phyloP scores from a whole-genome alignment of 2,797 vertebrate genomes.

The Brachyrhaphis roseni region DNA sequence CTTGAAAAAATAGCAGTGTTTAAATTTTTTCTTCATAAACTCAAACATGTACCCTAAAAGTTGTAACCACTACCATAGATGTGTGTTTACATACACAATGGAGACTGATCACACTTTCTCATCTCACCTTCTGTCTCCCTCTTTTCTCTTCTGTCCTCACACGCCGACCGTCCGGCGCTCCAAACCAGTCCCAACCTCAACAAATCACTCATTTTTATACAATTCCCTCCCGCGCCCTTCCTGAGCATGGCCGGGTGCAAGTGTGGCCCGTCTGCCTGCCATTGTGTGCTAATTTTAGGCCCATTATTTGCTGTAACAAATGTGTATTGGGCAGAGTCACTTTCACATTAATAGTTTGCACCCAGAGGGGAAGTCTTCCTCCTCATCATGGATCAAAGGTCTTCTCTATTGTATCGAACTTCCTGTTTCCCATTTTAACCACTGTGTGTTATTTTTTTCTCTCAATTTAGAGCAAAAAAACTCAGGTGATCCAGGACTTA shows the following conservation, averaged over 20 bases:
- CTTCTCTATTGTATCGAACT: slow-evolving; percentile 92
- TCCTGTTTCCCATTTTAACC: slow-evolving; percentile 93
- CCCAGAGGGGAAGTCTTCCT: slow-evolving; percentile 81
- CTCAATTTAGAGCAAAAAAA: slow-evolving; percentile 45
- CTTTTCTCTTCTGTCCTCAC: slow-evolving; percentile 44
- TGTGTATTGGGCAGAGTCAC: slow-evolving; percentile 84
- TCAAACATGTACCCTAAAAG: not conserved
- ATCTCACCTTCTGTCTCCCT: slow-evolving; percentile 24
- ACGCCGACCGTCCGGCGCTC: slow-evolving; percentile 65
- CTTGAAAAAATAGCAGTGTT: not conserved
- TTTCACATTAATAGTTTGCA: slow-evolving; percentile 87
- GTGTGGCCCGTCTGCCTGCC: slow-evolving; percentile 84
- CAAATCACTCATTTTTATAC: slow-evolving; percentile 86
- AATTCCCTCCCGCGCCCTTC: slow-evolving; percentile 84
- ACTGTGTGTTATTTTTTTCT: slow-evolving; percentile 80
- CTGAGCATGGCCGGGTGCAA: slow-evolving; percentile 81
- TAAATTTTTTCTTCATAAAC: not conserved
- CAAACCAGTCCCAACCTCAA: slow-evolving; percentile 65
- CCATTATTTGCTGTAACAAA: slow-evolving; percentile 87
- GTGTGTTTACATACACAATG: slow-evolving; percentile 1
- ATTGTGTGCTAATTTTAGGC: slow-evolving; percentile 98
- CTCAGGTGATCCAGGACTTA: slow-evolving; percentile 26
- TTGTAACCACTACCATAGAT: too few relatives aligned
- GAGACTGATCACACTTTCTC: slow-evolving; percentile 28
- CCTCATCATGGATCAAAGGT: slow-evolving; percentile 91